Percentiles rank a stretch among this genome's conserved stretches.
Conservation (phyloP, 2,888 invertebrate species). For the Catocala sponsa region DNA sequence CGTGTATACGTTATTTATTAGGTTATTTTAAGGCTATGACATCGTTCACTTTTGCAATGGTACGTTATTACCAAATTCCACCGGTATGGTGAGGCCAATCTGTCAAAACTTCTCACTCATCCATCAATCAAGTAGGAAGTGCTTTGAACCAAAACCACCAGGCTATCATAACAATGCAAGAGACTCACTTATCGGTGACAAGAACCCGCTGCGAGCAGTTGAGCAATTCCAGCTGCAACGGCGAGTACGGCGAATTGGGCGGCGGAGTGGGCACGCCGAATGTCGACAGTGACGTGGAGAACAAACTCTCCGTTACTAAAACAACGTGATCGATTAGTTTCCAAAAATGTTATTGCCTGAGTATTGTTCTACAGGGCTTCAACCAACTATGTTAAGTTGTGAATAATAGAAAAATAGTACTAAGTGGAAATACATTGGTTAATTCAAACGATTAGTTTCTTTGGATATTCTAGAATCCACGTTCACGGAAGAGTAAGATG, state of each 20-base stretch:
- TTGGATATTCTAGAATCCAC: too few relatives aligned
- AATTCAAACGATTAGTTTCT: too few relatives aligned
- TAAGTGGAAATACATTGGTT: too few relatives aligned
- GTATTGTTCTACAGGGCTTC: too few relatives aligned
- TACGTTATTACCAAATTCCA: too few relatives aligned
- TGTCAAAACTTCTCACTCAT: slow-evolving; percentile 1
- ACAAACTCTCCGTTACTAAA: slow-evolving; percentile 90
- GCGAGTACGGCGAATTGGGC: slow-evolving; percentile 90
- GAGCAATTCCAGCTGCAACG: slow-evolving; percentile 90
- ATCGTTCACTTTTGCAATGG: too few relatives aligned
- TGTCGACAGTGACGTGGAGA: slow-evolving; percentile 89
- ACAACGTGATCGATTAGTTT: slow-evolving; percentile 50
- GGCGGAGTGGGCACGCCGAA: slow-evolving; percentile 91
- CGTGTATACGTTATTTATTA: too few relatives aligned
- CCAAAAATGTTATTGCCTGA: slow-evolving; percentile 33
- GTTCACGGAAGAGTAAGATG: too few relatives aligned
- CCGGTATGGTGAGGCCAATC: neutral
- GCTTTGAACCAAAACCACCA: slow-evolving; percentile 12
- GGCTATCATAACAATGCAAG: slow-evolving; percentile 18
- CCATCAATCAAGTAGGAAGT: slow-evolving; percentile 19
- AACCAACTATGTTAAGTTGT: too few relatives aligned
- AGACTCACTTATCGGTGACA: slow-evolving; percentile 79
- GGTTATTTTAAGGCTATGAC: too few relatives aligned
- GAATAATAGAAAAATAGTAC: too few relatives aligned
- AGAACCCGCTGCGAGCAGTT: slow-evolving; percentile 86